These are phyloP conservation scores for Argyrosomus regius DNA, from an alignment of 2,797 vertebrate species.

Conservation along the genomic window DNA sequence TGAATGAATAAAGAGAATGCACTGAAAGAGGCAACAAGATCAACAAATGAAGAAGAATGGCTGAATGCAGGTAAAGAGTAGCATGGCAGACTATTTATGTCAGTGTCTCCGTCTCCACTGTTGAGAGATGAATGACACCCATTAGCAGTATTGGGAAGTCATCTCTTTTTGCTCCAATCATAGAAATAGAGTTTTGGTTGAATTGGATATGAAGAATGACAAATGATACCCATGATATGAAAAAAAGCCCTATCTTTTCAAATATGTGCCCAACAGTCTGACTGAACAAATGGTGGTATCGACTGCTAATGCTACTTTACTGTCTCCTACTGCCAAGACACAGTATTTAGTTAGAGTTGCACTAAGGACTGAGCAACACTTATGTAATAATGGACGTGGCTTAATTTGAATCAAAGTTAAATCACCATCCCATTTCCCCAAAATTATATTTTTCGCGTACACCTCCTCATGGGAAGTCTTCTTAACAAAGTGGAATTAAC, in stretches of 20 bases:
- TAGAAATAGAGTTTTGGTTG: conserved; percentile 47
- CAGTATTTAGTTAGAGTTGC: conserved; percentile 20
- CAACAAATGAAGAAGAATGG: conserved; percentile 26
- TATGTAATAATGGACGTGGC: conserved; percentile 4
- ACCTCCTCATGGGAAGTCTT: background rate
- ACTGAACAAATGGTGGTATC: conserved; percentile 20
- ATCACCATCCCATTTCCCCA: background rate
- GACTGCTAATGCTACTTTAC: conserved; percentile 14
- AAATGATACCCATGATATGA: conserved; percentile 41
- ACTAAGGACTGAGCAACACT: conserved; percentile 2
- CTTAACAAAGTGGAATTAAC: conserved; percentile 4
- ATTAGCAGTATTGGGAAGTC: conserved; percentile 62
- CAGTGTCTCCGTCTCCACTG: conserved; percentile 42
- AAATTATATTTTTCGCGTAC: background rate
- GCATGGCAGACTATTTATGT: conserved; percentile 42
- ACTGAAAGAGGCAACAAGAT: conserved; percentile 20
- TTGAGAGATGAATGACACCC: conserved; percentile 69
- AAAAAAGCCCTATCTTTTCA: conserved; percentile 36
- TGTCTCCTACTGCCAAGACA: background rate
- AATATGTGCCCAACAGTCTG: conserved; percentile 29
- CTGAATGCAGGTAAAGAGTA: conserved; percentile 43
- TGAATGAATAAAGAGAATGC: conserved; percentile 22
- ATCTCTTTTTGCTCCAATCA: conserved; percentile 58
- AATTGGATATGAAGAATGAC: conserved; percentile 53
- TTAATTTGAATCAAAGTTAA: conserved; percentile 3